Evolutionary conservation across 2,888 invertebrate genomes (phyloP), one percentile per base, ranked within the genome.

Genomic region (Nymphalis c-album): DNA sequence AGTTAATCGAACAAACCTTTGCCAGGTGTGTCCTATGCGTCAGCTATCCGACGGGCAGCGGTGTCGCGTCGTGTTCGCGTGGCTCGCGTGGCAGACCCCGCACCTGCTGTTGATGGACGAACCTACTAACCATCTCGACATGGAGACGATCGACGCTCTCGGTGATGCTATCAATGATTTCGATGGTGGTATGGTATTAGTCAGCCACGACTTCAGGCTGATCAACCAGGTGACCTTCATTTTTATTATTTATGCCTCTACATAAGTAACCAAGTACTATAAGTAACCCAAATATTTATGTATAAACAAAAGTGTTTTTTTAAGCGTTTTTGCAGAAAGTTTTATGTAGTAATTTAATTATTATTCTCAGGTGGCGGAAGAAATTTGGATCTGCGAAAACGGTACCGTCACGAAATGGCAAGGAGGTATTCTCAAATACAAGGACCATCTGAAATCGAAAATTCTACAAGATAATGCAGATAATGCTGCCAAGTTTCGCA

Each of bases 301-400:
- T 47, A 47, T 47, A n/a, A n/a, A n/a, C 6, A 50, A 18, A 8
- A 10, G 4, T n/a, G 3, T 8, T 18, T 3, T 26, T 26, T 26
- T 26, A 26, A 26, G 26, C 26, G 26, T 31, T 31, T 31, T 31
- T 31, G 50, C 10, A 10, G 1, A 10, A 58, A 18, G 1, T 58
- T n/a, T n/a, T 18, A 45, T 4, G 10, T 58, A n/a, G n/a, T 26
- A 8, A 48, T 26, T 22, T 53, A 26, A 16, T 22, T 22, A 26
- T 40, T 53, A 48, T 48, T 20, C 45, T n/a, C 80, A 99, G 98
- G 99, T 99, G 46, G 99, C 99, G 13, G 96, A 99, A 86, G 98
- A 98, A 90, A 99, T 99, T 86, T 99, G 99, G 99, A 96, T 99
- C 57, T 99, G 99, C 87, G 99, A 99, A 87, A 97, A 99, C 74